These are phyloP conservation scores for Anguilla rostrata DNA, from an alignment of 2,113 vertebrate species.

Conservation along the genomic window DNA sequence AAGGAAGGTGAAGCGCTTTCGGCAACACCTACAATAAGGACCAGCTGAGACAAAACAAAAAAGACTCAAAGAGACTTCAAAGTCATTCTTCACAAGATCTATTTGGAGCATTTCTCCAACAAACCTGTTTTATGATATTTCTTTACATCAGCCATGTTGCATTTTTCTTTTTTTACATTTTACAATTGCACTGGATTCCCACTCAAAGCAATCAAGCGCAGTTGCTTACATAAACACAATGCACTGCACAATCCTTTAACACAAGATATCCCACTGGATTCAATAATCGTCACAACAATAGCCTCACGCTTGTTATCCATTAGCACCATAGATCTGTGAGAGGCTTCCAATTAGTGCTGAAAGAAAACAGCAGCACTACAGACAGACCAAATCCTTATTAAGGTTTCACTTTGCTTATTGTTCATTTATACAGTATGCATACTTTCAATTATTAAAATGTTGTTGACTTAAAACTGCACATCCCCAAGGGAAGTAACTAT, in stretches of 20 bases:
- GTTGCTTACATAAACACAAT: not conserved
- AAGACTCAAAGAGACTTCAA: not conserved
- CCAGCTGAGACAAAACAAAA: not conserved
- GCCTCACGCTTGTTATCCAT: not conserved
- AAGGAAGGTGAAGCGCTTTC: not conserved
- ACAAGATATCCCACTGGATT: not conserved
- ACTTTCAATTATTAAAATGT: conserved; percentile 32
- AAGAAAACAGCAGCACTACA: not conserved
- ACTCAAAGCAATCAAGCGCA: not conserved
- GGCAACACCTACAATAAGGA: not conserved
- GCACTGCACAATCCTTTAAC: not conserved
- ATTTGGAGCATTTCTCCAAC: not conserved
- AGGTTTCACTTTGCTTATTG: conserved; percentile 27
- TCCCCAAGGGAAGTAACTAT: conserved; percentile 8
- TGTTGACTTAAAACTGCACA: conserved; percentile 16
- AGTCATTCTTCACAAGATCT: not conserved
- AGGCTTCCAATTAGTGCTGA: not conserved
- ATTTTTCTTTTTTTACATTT: not conserved
- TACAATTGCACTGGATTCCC: not conserved
- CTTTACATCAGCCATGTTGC: not conserved
- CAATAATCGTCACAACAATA: not conserved
- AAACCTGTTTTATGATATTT: not conserved
- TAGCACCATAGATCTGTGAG: not conserved
- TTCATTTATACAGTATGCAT: conserved; percentile 29
- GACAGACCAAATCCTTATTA: conserved; percentile 23